Evolutionary conservation across 2,888 invertebrate species (phyloP).

Genomic region (Taphrorychus bicolor): DNA sequence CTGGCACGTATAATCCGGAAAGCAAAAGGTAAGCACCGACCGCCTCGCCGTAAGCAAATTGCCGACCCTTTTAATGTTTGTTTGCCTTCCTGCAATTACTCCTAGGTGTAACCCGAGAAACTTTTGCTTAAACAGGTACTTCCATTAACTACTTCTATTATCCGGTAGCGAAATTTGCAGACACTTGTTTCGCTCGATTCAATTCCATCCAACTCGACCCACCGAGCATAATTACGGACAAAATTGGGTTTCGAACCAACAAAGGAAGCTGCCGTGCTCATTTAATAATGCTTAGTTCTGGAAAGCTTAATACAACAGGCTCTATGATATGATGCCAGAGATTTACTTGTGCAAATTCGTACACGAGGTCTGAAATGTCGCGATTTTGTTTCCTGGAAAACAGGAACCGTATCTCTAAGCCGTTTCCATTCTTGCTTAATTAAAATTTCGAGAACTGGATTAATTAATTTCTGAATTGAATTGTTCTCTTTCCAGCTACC

Average conservation of each 20-base stretch:
- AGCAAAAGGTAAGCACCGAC: not conserved
- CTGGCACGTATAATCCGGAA: not conserved
- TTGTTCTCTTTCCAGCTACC: too few relatives aligned
- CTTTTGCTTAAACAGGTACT: not conserved
- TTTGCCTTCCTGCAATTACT: not conserved
- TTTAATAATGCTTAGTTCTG: conserved; percentile 18
- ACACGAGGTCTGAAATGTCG: not conserved
- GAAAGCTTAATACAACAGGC: not conserved
- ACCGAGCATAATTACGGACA: conserved; percentile 27
- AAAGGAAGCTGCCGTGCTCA: conserved; percentile 23
- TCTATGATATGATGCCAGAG: not conserved
- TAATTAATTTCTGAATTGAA: too few relatives aligned
- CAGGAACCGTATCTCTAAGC: too few relatives aligned
- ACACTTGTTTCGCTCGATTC: conserved; percentile 13
- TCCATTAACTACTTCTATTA: conserved; percentile 7
- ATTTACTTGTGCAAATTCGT: not conserved
- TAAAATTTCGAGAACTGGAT: not conserved
- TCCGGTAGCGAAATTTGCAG: conserved; percentile 5
- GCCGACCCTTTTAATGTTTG: not conserved
- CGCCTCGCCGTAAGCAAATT: not conserved
- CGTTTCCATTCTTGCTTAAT: too few relatives aligned
- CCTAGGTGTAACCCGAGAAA: conserved; percentile 1
- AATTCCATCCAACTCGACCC: conserved; percentile 6
- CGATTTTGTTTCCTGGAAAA: not conserved
- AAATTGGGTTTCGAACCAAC: conserved; percentile 30